These are phyloP conservation scores for Musca domestica DNA, from an alignment of 1,140 invertebrate species.

Conservation along the genomic window DNA sequence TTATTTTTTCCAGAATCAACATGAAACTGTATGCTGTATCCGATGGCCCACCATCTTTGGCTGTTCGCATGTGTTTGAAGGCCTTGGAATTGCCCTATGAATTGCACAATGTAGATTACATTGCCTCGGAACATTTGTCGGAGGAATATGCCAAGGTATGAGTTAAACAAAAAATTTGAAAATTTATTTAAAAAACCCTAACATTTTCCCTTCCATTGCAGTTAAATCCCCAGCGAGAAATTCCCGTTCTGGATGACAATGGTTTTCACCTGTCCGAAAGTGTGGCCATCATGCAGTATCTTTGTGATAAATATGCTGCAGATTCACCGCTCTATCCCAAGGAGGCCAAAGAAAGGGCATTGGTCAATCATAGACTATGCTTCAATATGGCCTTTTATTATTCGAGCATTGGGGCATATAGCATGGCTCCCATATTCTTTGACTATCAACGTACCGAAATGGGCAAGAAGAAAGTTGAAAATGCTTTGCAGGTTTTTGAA, in stretches of 20 bases:
- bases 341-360: constrained; percentile 63
- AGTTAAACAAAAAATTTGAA: not conserved
- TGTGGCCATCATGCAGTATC: constrained; percentile 72
- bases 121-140: constrained; percentile 68
- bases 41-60: constrained; percentile 72
- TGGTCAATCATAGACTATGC: constrained; percentile 73
- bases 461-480: constrained; percentile 64
- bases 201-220: constrained; percentile 44
- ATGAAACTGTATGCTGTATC: constrained; percentile 71
- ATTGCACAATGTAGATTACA: constrained; percentile 66
- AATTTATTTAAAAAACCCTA: not conserved
- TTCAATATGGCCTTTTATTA: constrained; percentile 77
- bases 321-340: constrained; percentile 65
- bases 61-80: constrained; percentile 67
- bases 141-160: constrained; percentile 67
- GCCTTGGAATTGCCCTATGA: constrained; percentile 64
- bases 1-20: constrained; percentile 30
- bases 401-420: constrained; percentile 60
- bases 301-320: constrained; percentile 70
- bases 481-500: constrained; percentile 66
- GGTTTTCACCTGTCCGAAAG: constrained; percentile 72
- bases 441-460: constrained; percentile 66
- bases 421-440: constrained; percentile 67
- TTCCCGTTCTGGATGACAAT: constrained; percentile 71
- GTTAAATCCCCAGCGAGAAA: constrained; percentile 79